Evolutionary conservation across 2,888 invertebrate species (phyloP), one percentile per base, ranked within the genome.

Genomic region (Mellilla xanthometata): DNA sequence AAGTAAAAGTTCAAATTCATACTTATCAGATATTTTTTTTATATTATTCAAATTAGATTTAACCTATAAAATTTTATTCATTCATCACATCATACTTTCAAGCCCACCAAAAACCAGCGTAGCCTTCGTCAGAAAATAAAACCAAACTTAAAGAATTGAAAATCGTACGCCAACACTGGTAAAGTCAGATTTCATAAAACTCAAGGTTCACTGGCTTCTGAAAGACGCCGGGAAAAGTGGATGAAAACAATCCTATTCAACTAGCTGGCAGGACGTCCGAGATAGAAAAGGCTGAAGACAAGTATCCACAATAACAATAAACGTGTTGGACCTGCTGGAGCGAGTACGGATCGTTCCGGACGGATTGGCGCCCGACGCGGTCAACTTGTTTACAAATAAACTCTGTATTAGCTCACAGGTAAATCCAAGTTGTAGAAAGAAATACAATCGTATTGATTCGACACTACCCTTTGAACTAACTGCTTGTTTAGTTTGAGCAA

Each of bases 211-310:
- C 58, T 60, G 59, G 54, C 35, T 65, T 65, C 62, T 64, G 62
- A 64, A 66, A 66, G 63, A 68, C 56, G 55, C 54, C 45, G 32
- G 57, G 55, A 69, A 24, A 73, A 69, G 60, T 73, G 58, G 52
- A 68, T 56, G 64, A 60, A 69, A 75, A 68, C 70, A 65, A 69
- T 74, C 62, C 60, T 59, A 65, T 75, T 72, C 61, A 67, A 57
- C 50, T 62, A 50, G 61, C 62, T 61, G 66, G 60, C 65, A 57
- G 43, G 53, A 55, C 49, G 57, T 51, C 49, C 11, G 47, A 42
- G 39, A 60, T 48, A 60, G 56, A 62, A 63, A 62, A 41, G 62
- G 55, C 52, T 57, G 58, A 60, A 56, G 58, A 61, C 57, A 56
- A 54, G 56, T 7, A 62, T 55, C 60, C 56, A 58, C 60, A 64